Conservation (phyloP, 2,113 vertebrate genomes). For the Dissostichus mawsoni region DNA sequence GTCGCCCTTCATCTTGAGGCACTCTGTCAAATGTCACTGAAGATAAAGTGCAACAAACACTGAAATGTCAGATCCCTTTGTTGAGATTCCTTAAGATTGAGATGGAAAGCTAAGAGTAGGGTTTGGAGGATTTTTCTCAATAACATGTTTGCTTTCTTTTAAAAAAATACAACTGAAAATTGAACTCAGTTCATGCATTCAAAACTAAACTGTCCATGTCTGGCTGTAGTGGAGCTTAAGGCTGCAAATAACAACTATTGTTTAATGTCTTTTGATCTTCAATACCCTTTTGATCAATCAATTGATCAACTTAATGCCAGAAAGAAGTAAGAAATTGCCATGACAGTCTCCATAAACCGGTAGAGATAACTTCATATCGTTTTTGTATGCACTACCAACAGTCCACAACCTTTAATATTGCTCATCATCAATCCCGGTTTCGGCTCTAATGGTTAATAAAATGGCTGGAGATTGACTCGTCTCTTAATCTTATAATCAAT, state of each 20-base stretch:
- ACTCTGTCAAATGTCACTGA: slow-evolving; percentile 18
- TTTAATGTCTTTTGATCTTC: not conserved
- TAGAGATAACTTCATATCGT: not conserved
- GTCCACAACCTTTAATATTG: not conserved
- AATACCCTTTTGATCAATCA: not conserved
- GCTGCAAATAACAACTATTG: not conserved
- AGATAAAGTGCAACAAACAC: slow-evolving; percentile 29
- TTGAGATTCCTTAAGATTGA: slow-evolving; percentile 18
- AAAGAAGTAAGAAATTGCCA: not conserved
- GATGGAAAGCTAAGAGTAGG: not conserved
- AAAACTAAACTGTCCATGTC: not conserved
- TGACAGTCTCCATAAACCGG: not conserved
- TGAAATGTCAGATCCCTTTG: slow-evolving; percentile 45
- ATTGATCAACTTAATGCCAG: not conserved
- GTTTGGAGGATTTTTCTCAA: not conserved
- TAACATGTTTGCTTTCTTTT: not conserved
- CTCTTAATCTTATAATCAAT: too few relatives aligned
- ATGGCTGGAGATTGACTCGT: too few relatives aligned
- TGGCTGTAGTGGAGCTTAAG: not conserved
- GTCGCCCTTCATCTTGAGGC: slow-evolving; percentile 13
- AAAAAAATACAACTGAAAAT: not conserved
- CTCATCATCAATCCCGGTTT: not conserved
- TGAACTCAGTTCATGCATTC: not conserved
- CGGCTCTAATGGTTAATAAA: not conserved
- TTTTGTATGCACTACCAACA: not conserved